These are phyloP conservation scores for Chelonia mydas DNA, from an alignment of 2,797 vertebrate species.

Conservation along the genomic window DNA sequence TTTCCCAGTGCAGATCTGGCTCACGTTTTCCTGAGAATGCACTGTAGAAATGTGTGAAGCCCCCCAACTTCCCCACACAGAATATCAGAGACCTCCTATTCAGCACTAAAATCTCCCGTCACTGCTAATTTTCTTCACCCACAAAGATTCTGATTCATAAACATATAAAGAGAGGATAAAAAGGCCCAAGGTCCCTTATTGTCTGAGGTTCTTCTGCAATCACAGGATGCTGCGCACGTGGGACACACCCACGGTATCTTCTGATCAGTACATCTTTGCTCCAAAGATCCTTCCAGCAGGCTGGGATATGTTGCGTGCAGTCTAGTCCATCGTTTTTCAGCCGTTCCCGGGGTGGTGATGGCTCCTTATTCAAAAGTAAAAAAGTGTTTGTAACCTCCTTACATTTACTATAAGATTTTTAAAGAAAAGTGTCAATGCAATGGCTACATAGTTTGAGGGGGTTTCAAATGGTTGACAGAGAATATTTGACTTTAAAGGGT, in stretches of 20 bases:
- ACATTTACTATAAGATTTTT: background rate
- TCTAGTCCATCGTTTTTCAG: background rate
- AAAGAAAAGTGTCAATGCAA: background rate
- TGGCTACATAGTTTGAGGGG: background rate
- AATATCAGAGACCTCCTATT: background rate
- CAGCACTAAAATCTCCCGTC: background rate
- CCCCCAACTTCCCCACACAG: background rate
- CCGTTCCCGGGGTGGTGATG: background rate
- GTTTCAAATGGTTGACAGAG: slow-evolving; percentile 8
- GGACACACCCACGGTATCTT: background rate
- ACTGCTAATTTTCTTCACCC: background rate
- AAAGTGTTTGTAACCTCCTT: background rate
- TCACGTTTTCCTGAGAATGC: background rate
- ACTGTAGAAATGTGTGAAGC: accelerated
- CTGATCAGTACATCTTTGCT: background rate
- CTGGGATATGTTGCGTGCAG: background rate
- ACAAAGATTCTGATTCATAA: background rate
- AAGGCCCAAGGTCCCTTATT: background rate
- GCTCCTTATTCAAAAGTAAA: background rate
- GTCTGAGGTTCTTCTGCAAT: background rate
- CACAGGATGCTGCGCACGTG: background rate
- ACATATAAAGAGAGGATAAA: background rate
- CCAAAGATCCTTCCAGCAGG: background rate
- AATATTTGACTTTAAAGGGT: background rate
- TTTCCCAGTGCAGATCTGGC: background rate